A percentile compares a stretch with the other conserved stretches of the same genome.
These are phyloP conservation scores for Montifringilla adamsi DNA, from an alignment of 2,113 vertebrate species.

Conservation along the genomic window DNA sequence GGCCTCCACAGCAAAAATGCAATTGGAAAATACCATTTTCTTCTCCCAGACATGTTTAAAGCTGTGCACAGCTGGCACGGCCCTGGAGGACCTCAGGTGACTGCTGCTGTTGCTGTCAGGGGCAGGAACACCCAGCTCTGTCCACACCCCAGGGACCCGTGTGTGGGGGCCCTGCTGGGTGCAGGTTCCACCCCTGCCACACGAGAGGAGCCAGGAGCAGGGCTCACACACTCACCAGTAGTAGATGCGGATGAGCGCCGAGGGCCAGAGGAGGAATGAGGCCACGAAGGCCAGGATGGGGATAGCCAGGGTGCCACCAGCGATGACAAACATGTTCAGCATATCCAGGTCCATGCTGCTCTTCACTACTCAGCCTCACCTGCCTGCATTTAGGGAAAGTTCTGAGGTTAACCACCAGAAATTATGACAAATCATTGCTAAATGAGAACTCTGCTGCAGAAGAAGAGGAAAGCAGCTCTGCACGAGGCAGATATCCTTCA, in stretches of 20 bases:
- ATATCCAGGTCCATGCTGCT: conserved; percentile 85
- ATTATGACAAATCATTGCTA: background rate
- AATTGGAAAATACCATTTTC: background rate
- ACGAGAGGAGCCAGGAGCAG: background rate
- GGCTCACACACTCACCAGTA: conserved; percentile 82
- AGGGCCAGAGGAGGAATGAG: conserved; percentile 86
- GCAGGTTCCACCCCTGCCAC: background rate
- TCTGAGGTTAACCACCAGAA: background rate
- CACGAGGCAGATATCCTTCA: background rate
- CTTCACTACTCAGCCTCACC: background rate
- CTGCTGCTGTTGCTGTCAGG: accelerated
- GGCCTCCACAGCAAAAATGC: background rate
- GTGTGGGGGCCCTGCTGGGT: background rate
- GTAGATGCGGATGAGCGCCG: conserved; percentile 83
- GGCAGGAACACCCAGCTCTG: background rate
- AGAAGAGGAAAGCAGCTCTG: background rate
- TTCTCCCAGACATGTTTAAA: background rate
- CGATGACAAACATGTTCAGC: conserved; percentile 85
- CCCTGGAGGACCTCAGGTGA: background rate
- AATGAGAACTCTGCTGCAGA: background rate
- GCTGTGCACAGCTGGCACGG: background rate
- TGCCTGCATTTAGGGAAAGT: background rate
- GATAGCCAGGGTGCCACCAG: conserved; percentile 81
- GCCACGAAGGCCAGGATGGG: conserved; percentile 85
- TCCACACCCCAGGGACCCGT: accelerated